A percentile compares a stretch with the other conserved stretches of the same genome.
These are phyloP conservation scores for Trichoplusia ni DNA, from an alignment of 1,140 invertebrate genomes.

Conservation along the genomic window DNA sequence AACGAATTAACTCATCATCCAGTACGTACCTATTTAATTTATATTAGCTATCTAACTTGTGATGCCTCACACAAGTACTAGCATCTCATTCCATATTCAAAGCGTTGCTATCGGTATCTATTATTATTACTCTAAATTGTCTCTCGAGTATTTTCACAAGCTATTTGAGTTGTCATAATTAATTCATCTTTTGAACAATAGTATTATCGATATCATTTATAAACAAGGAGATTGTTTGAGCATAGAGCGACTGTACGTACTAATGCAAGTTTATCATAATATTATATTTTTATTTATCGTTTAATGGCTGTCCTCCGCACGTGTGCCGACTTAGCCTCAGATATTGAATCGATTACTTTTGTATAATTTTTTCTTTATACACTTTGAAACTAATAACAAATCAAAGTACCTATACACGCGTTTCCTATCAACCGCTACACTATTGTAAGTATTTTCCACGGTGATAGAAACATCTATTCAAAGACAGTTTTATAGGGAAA, in stretches of 20 bases:
- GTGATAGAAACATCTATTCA: too few relatives aligned
- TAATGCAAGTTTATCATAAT: not conserved
- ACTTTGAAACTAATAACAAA: not conserved
- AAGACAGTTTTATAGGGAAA: not conserved
- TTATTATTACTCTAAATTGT: not conserved
- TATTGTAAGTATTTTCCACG: not conserved
- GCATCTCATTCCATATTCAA: too few relatives aligned
- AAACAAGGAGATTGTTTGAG: constrained; percentile 42
- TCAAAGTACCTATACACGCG: not conserved
- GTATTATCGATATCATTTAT: constrained; percentile 39
- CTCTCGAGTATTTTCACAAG: constrained; percentile 21
- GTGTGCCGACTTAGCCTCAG: too few relatives aligned
- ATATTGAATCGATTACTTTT: too few relatives aligned
- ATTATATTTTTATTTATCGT: not conserved
- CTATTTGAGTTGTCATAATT: constrained; percentile 34
- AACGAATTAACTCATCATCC: not conserved
- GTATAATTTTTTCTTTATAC: not conserved
- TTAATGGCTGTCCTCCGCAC: too few relatives aligned
- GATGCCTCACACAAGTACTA: not conserved
- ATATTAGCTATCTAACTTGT: not conserved
- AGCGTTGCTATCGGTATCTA: too few relatives aligned
- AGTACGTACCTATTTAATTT: not conserved
- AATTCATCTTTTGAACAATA: constrained; percentile 42
- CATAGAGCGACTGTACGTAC: not conserved
- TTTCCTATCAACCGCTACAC: not conserved